Percentiles rank a stretch among this genome's conserved stretches.
Evolutionary conservation across 2,113 vertebrate genomes (phyloP).

Genomic region (Dendropsophus ebraccatus): DNA sequence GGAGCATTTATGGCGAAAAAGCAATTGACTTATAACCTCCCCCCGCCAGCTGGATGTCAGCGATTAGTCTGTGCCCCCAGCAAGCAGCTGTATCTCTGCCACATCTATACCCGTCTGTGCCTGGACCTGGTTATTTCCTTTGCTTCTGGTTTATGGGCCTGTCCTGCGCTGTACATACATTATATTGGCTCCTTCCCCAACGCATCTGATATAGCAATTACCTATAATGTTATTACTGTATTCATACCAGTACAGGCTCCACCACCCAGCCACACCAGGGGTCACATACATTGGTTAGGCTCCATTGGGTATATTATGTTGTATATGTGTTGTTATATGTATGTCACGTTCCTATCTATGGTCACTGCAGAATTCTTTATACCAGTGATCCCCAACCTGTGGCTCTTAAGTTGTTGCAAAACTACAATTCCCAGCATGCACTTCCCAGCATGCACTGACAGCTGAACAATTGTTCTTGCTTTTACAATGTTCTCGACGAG

Average conservation of each 20-base stretch:
- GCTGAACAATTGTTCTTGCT: too few relatives aligned
- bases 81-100: not conserved
- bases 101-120: not conserved
- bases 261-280: not conserved
- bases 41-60: not conserved
- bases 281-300: not conserved
- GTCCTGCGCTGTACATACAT: not conserved
- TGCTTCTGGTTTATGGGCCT: not conserved
- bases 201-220: not conserved
- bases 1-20: not conserved
- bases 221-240: not conserved
- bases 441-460: too few relatives aligned
- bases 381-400: too few relatives aligned
- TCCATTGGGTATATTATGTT: not conserved
- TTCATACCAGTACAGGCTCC: not conserved
- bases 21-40: not conserved
- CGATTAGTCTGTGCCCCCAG: not conserved
- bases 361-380: too few relatives aligned
- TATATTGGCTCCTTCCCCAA: not conserved
- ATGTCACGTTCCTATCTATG: not conserved
- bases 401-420: too few relatives aligned
- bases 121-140: conserved; percentile 9
- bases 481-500: too few relatives aligned
- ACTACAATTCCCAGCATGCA: too few relatives aligned
- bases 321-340: not conserved